Evolutionary conservation across 2,797 vertebrate species (phyloP), one percentile per base, ranked within the genome.

Genomic region (Smutsia temminckii): DNA sequence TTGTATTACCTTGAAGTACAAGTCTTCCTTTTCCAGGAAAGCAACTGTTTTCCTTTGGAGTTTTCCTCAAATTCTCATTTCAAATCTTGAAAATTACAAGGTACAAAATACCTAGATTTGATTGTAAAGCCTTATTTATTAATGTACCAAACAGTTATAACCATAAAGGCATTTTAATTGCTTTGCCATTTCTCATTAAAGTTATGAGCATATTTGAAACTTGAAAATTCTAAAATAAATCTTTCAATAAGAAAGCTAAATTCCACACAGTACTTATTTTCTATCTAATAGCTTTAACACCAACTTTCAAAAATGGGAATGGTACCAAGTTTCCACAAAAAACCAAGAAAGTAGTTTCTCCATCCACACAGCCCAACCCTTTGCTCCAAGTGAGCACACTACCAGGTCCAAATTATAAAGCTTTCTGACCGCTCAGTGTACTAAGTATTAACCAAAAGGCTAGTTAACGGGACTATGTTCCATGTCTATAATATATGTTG

Each of bases 101-200:
- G n/a, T 72, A 40, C 63, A 92, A 92, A 89, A 77, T 46, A 85
- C 20, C 21, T 64, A 71, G 51, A 61, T 92, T 77, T 96, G 83
- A 84, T 34, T 55, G 20, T 64, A 93, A 94, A 95, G 51, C 77
- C 74, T 79, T 57, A 25, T n/a, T 90, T 85, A 75, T 83, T 84
- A n/a, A 83, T 53, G 23, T 71, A 85, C 63, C 64, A 94, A 94
- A 93, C 14, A 81, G 40, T 79, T 88, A 68, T 32, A 77, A 89
- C 23, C 68, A 59, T 55, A 89, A 79, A 95, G 69, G 88, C 94
- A 97, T 25, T 95, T 96, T 97, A 90, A 61, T 92, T 86, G 91
- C 72, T 91, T 96, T 95, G 75, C 86, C 92, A 92, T 96, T 97
- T 95, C 77, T 85, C 97, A 96, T 85, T 97, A 97, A 97, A 97